Conservation (phyloP, 2,888 invertebrate species). For the Iselma pallidipennis region DNA sequence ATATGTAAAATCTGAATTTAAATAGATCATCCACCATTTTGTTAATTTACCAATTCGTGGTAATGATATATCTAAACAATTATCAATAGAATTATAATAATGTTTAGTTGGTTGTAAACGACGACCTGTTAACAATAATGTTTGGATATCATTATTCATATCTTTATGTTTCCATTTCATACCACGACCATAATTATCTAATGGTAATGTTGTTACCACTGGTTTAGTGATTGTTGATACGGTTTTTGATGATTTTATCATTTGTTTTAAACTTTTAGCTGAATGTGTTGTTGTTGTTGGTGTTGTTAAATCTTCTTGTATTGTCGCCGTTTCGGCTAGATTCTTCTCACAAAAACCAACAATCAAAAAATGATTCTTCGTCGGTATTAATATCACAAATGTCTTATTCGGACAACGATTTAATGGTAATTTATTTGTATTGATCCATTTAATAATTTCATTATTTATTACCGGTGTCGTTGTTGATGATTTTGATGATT, state of each 20-base stretch:
- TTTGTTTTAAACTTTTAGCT: not conserved
- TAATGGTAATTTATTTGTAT: constrained; percentile 38
- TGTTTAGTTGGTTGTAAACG: constrained; percentile 25
- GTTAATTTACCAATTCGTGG: constrained; percentile 24
- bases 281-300: not conserved
- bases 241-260: not conserved
- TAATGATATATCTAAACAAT: constrained; percentile 8
- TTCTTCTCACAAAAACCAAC: constrained; percentile 49
- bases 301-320: not conserved
- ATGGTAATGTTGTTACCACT: not conserved
- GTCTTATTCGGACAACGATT: constrained; percentile 39
- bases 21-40: constrained; percentile 61
- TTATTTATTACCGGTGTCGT: constrained; percentile 16
- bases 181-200: too few species aligned
- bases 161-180: constrained; percentile 35
- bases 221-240: too few species aligned
- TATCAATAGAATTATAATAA: constrained; percentile 6
- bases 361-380: constrained; percentile 44
- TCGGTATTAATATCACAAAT: constrained; percentile 43
- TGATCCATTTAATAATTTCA: constrained; percentile 49
- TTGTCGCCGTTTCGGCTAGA: not conserved
- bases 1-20: constrained; percentile 61
- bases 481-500: constrained; percentile 3
- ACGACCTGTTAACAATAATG: constrained; percentile 44
- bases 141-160: constrained; percentile 21